Evolutionary conservation across 2,113 vertebrate species (phyloP).

Genomic region (Paratilapia polleni): DNA sequence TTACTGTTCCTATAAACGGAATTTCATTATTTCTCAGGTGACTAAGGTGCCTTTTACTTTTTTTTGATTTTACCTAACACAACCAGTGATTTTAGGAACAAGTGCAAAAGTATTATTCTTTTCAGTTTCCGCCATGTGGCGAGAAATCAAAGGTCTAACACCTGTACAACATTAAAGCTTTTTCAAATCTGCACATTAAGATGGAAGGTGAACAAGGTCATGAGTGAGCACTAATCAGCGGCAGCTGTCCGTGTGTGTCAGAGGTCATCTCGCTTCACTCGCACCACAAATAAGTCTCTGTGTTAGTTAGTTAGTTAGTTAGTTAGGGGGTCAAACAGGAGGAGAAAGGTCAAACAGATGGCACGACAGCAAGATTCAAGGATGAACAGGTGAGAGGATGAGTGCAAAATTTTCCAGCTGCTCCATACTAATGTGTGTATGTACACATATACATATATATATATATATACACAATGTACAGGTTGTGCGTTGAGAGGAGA

Average conservation of each 20-base stretch:
- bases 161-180: constrained; percentile 20
- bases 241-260: neutral
- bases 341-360: constrained; percentile 39
- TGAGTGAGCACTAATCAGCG: constrained; percentile 31
- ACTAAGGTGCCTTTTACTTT: constrained; percentile 14
- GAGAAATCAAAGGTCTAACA: constrained; percentile 30
- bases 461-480: constrained; percentile 3
- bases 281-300: neutral
- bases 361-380: constrained; percentile 36
- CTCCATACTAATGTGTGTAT: neutral
- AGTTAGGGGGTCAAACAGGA: neutral
- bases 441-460: no score
- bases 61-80: neutral
- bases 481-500: constrained; percentile 11
- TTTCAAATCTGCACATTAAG: constrained; percentile 14
- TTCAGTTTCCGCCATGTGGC: constrained; percentile 31
- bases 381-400: constrained; percentile 14
- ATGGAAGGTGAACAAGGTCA: constrained; percentile 44
- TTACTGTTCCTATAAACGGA: neutral
- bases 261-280: constrained; percentile 25
- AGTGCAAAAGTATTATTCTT: constrained; percentile 29
- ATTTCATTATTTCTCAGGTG: neutral
- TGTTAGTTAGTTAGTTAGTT: no score
- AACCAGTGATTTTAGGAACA: constrained; percentile 4
- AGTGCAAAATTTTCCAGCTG: constrained; percentile 40